Evolutionary conservation across 2,888 invertebrate genomes (phyloP).

Genomic region (Podabrus alpinus): DNA sequence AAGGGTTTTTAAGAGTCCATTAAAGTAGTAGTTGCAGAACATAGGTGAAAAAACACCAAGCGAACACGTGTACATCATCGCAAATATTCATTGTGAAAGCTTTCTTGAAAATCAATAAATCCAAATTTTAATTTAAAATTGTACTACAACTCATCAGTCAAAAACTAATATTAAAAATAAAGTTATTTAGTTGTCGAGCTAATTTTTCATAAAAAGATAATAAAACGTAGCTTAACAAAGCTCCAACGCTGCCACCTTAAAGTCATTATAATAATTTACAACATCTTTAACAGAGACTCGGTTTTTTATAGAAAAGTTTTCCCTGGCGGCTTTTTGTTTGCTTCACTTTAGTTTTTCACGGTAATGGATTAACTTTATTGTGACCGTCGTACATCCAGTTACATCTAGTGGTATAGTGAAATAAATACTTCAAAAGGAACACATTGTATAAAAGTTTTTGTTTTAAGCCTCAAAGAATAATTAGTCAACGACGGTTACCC

Average conservation of each 20-base stretch:
- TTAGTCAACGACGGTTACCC: constrained; percentile 33
- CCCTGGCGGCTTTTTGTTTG: constrained; percentile 41
- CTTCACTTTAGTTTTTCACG: constrained; percentile 45
- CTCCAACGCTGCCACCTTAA: constrained; percentile 33
- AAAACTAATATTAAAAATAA: not conserved
- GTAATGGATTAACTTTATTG: constrained; percentile 48
- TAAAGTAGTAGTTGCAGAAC: constrained; percentile 22
- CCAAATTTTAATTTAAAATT: not conserved
- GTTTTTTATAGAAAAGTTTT: constrained; percentile 40
- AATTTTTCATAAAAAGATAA: constrained; percentile 14
- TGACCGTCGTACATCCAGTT: constrained; percentile 34
- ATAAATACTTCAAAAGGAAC: constrained; percentile 34
- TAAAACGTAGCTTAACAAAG: constrained; percentile 26
- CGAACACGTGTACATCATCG: constrained; percentile 17
- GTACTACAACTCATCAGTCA: not conserved
- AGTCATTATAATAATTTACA: constrained; percentile 43
- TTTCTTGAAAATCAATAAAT: not conserved
- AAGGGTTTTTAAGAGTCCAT: constrained; percentile 28
- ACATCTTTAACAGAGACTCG: constrained; percentile 36
- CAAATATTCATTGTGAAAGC: constrained; percentile 4
- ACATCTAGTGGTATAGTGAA: constrained; percentile 32
- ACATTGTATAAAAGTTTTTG: constrained; percentile 33
- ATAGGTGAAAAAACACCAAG: constrained; percentile 16
- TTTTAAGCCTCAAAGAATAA: constrained; percentile 32
- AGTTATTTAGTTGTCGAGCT: constrained; percentile 7